These are phyloP conservation scores for Ormyrus pomaceus DNA, from an alignment of 2,888 invertebrate species.

Conservation along the genomic window DNA sequence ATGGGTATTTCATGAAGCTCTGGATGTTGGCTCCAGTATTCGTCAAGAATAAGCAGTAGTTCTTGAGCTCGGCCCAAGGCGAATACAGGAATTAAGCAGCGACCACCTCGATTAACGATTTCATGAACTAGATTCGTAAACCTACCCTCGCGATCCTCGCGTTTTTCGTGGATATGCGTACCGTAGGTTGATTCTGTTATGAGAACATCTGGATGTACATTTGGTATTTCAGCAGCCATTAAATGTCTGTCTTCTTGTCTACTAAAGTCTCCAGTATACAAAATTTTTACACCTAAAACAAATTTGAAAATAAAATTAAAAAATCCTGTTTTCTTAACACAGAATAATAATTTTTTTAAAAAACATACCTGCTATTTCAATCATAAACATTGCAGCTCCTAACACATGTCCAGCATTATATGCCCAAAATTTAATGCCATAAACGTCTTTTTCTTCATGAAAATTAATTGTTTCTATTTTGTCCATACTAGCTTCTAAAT, in stretches of 20 bases:
- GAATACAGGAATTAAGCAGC: slow-evolving; percentile 99
- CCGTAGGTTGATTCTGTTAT: slow-evolving; percentile 99
- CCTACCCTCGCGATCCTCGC: slow-evolving; percentile 96
- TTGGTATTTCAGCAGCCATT: slow-evolving; percentile 99
- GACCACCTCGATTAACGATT: slow-evolving; percentile 97
- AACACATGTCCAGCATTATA: slow-evolving; percentile 99
- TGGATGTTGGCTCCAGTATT: slow-evolving; percentile 98
- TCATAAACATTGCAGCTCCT: slow-evolving; percentile 99
- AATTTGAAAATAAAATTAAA: background rate
- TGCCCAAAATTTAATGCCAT: slow-evolving; percentile 98
- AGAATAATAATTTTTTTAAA: background rate
- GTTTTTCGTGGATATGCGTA: slow-evolving; percentile 98
- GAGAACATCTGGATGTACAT: slow-evolving; percentile 95
- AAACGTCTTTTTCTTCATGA: slow-evolving; percentile 97
- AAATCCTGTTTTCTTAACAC: background rate
- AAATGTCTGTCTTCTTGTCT: slow-evolving; percentile 99
- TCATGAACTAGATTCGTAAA: slow-evolving; percentile 96
- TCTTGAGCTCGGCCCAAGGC: slow-evolving; percentile 98
- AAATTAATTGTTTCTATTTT: slow-evolving; percentile 99
- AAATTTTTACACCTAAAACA: slow-evolving; percentile 76
- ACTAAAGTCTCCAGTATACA: slow-evolving; percentile 99
- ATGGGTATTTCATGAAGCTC: slow-evolving; percentile 99
- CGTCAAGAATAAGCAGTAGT: slow-evolving; percentile 93
- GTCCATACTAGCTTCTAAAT: slow-evolving; percentile 98
- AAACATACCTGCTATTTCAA: slow-evolving; percentile 97